Percentiles rank a stretch among this genome's conserved stretches.
Evolutionary conservation across 1,140 invertebrate species (phyloP).

Genomic region (Listronotus bonariensis): DNA sequence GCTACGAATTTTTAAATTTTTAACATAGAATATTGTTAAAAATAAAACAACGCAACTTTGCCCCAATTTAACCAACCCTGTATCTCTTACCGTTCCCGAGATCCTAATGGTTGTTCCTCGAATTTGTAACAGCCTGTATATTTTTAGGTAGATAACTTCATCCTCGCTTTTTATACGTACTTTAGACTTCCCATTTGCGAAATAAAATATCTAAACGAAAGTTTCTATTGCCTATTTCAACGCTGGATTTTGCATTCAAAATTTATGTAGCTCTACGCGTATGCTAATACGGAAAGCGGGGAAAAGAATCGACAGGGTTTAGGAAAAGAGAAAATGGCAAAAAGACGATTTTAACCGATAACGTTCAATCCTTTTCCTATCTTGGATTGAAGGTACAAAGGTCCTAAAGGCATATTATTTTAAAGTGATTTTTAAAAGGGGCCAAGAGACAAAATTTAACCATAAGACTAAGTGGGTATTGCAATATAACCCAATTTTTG

Average conservation of each 20-base stretch:
- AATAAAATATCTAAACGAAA: slow-evolving; percentile 30
- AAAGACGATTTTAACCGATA: slow-evolving; percentile 23
- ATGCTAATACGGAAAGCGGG: slow-evolving; percentile 33
- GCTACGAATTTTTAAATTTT: no score
- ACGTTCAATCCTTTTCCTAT: slow-evolving; percentile 28
- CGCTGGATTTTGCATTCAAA: slow-evolving; percentile 25
- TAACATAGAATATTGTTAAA: no score
- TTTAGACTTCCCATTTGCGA: slow-evolving; percentile 11
- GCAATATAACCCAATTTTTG: no score
- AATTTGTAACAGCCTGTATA: no score
- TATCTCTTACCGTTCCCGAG: no score
- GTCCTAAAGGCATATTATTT: slow-evolving; percentile 1
- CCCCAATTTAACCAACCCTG: no score
- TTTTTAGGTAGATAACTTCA: no score
- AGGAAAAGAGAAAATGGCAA: slow-evolving; percentile 21
- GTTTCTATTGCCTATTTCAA: slow-evolving; percentile 35
- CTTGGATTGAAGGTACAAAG: slow-evolving; percentile 9
- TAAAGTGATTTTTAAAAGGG: neutral
- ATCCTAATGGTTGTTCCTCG: no score
- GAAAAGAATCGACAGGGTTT: slow-evolving; percentile 24
- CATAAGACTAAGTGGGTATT: neutral
- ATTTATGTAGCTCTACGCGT: slow-evolving; percentile 33
- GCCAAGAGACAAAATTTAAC: neutral
- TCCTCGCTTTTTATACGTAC: neutral
- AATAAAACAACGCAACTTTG: no score